Percentiles rank a stretch among this genome's conserved stretches.
Conservation (phyloP, 2,888 invertebrate species). For the Aquatica leii region DNA sequence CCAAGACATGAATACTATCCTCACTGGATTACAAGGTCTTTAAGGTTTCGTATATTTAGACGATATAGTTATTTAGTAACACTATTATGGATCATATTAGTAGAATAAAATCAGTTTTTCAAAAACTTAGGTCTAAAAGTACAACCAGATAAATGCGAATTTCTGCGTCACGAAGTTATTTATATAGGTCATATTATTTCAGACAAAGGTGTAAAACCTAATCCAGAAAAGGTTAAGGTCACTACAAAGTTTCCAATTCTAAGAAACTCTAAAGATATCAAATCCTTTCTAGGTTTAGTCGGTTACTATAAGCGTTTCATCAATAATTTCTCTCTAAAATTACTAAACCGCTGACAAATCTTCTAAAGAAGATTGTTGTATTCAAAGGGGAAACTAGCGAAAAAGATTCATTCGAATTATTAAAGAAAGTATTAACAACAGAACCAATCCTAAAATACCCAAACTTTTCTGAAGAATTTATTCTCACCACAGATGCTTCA, state of each 20-base stretch:
- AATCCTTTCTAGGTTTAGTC: too few species aligned
- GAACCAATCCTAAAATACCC: background rate
- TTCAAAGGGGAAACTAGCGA: slow-evolving; percentile 8
- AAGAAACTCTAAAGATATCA: background rate
- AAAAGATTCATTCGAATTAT: slow-evolving; percentile 5
- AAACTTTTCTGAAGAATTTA: background rate
- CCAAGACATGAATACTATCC: slow-evolving; percentile 37
- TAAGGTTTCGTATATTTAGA: background rate
- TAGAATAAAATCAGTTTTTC: background rate
- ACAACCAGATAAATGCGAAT: too few species aligned
- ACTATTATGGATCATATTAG: background rate
- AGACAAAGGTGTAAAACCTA: slow-evolving; percentile 45
- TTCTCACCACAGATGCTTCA: background rate
- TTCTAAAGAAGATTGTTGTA: slow-evolving; percentile 22
- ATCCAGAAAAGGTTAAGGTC: slow-evolving; percentile 37
- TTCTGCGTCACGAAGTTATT: too few species aligned
- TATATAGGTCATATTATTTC: too few species aligned
- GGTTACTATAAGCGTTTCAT: slow-evolving; percentile 52
- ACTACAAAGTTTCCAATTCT: slow-evolving; percentile 41
- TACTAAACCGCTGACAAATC: slow-evolving; percentile 19
- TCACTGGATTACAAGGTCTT: slow-evolving; percentile 26
- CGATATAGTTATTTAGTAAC: slow-evolving; percentile 30
- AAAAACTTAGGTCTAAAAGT: background rate
- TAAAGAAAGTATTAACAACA: slow-evolving; percentile 10
- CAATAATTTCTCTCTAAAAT: slow-evolving; percentile 40